Conservation (phyloP, 2,797 vertebrate genomes). For the Clarias laeviceps region DNA sequence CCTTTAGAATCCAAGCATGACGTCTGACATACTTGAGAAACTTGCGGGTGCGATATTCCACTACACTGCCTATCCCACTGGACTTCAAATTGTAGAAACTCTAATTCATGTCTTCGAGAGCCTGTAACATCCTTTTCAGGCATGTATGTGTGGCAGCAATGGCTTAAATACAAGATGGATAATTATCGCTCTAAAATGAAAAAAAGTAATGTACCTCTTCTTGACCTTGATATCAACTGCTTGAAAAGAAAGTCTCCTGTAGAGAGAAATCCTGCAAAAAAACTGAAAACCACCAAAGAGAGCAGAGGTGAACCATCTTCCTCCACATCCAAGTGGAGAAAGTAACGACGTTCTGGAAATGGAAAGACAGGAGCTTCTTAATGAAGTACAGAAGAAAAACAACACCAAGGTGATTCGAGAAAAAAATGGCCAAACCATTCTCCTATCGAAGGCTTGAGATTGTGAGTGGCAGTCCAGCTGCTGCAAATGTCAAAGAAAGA, state of each 20-base stretch:
- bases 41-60: slow-evolving; percentile 50
- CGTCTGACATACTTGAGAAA: slow-evolving; percentile 50
- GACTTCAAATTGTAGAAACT: slow-evolving; percentile 51
- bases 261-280: no score
- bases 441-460: slow-evolving; percentile 50
- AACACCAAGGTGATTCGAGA: slow-evolving; percentile 45
- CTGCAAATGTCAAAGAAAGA: slow-evolving; percentile 43
- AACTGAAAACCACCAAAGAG: no score
- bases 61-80: slow-evolving; percentile 47
- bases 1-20: slow-evolving; percentile 47
- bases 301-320: no score
- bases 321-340: slow-evolving; percentile 55
- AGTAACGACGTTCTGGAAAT: slow-evolving; percentile 41
- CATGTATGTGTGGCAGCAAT: slow-evolving; percentile 46
- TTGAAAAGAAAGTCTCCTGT: no score
- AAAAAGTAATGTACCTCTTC: slow-evolving; percentile 40
- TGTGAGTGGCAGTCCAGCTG: slow-evolving; percentile 41
- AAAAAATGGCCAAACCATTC: slow-evolving; percentile 51
- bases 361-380: slow-evolving; percentile 43
- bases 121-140: slow-evolving; percentile 49
- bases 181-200: slow-evolving; percentile 50
- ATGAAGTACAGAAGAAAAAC: slow-evolving; percentile 47
- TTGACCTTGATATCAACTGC: no score
- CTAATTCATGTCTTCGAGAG: slow-evolving; percentile 48
- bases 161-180: slow-evolving; percentile 47